phyloP scores from a whole-genome alignment of 2,113 vertebrate species.

The Shinisaurus crocodilurus region DNA sequence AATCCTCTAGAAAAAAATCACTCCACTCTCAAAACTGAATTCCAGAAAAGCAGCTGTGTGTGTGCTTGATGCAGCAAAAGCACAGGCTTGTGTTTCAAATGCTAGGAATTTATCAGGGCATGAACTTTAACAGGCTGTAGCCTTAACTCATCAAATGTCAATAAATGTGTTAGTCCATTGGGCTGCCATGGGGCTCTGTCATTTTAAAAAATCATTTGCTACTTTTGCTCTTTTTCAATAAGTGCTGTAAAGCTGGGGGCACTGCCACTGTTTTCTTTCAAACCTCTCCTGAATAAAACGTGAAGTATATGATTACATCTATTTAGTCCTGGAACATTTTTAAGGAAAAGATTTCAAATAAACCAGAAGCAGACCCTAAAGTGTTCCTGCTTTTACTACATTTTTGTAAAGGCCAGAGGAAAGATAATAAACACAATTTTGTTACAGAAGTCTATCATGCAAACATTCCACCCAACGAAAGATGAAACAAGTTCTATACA shows the following conservation, averaged over 20 bases:
- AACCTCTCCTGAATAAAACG: background rate
- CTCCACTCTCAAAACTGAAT: background rate
- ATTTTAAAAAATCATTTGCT: background rate
- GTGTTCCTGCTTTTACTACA: background rate
- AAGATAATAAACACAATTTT: constrained; percentile 35
- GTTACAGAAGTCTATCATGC: accelerated
- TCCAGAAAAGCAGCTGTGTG: background rate
- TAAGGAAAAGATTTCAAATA: background rate
- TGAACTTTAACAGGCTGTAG: background rate
- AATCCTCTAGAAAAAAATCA: background rate
- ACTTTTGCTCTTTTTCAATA: constrained; percentile 2
- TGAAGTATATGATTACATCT: background rate
- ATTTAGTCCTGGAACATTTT: background rate
- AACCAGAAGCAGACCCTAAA: constrained; percentile 31
- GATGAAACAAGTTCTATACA: constrained; percentile 49
- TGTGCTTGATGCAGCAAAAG: background rate
- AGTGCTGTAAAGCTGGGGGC: background rate
- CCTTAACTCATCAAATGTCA: background rate
- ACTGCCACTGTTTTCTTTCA: background rate
- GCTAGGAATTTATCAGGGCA: background rate
- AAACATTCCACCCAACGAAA: constrained; percentile 33
- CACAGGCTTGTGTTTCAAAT: background rate
- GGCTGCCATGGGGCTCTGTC: background rate
- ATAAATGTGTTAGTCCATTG: background rate
- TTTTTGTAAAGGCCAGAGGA: too few species aligned